These are phyloP conservation scores for Tauraco hartlaubi DNA, from an alignment of 2,797 vertebrate species.

Conservation along the genomic window DNA sequence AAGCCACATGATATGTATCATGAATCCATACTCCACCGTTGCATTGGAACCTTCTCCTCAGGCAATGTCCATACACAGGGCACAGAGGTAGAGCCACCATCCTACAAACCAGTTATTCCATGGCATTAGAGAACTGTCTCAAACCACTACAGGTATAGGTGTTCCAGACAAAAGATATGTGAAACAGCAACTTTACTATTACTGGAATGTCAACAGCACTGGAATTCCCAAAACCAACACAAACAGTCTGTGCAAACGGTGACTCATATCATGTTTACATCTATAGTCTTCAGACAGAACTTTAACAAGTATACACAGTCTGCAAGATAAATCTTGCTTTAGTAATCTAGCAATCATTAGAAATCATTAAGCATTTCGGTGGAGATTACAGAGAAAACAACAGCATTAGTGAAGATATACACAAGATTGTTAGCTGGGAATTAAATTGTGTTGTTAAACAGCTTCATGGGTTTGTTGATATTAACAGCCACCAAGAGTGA, in stretches of 20 bases:
- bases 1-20: neutral
- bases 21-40: neutral
- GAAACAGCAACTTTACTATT: neutral
- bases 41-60: neutral
- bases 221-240: neutral
- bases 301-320: neutral
- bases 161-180: neutral
- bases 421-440: neutral
- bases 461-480: neutral
- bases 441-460: neutral
- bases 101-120: neutral
- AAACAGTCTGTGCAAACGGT: neutral
- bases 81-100: neutral
- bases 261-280: neutral
- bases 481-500: neutral
- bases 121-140: neutral
- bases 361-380: slow-evolving; percentile 36
- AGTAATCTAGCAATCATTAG: slow-evolving; percentile 1
- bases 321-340: slow-evolving; percentile 2
- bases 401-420: neutral
- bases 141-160: neutral
- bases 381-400: slow-evolving; percentile 30
- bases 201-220: neutral
- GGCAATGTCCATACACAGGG: fast-evolving
- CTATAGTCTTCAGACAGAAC: neutral